phyloP scores from a whole-genome alignment of 2,797 vertebrate genomes.

The Chaetophractus vellerosus region DNA sequence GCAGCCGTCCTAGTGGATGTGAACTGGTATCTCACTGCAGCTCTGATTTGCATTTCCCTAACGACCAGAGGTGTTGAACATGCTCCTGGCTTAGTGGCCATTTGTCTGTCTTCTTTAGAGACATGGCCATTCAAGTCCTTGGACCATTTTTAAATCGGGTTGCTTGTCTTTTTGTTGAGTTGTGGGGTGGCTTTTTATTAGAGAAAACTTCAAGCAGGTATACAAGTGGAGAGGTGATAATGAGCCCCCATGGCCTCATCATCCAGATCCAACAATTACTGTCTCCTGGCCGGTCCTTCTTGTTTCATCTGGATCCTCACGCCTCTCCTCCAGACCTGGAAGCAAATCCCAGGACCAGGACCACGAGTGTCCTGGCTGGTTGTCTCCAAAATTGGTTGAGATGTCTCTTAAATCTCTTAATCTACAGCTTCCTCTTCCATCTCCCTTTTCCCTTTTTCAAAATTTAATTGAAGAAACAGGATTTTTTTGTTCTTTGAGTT shows the following conservation, averaged over 20 bases:
- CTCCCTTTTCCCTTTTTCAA: not conserved
- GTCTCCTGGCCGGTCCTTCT: not conserved
- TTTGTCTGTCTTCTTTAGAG: too few species aligned
- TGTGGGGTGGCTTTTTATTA: not conserved
- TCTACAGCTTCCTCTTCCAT: not conserved
- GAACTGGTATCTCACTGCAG: too few species aligned
- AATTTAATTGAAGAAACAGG: not conserved
- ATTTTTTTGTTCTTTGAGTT: not conserved
- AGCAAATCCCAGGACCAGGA: constrained; percentile 5
- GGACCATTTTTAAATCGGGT: too few species aligned
- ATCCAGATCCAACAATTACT: too few species aligned
- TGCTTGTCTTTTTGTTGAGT: too few species aligned
- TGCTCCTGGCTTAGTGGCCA: too few species aligned
- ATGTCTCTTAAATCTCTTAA: not conserved
- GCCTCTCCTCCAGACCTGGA: too few species aligned
- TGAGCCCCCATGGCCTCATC: rapidly evolving
- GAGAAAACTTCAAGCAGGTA: not conserved
- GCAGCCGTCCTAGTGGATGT: too few species aligned
- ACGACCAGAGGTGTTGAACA: too few species aligned
- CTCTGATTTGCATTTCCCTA: too few species aligned
- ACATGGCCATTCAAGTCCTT: too few species aligned
- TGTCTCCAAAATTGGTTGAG: too few species aligned
- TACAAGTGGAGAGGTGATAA: not conserved
- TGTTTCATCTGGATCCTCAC: not conserved
- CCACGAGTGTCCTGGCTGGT: not conserved